Evolutionary conservation across 2,888 invertebrate genomes (phyloP).

Genomic region (Aphidius colemani): DNA sequence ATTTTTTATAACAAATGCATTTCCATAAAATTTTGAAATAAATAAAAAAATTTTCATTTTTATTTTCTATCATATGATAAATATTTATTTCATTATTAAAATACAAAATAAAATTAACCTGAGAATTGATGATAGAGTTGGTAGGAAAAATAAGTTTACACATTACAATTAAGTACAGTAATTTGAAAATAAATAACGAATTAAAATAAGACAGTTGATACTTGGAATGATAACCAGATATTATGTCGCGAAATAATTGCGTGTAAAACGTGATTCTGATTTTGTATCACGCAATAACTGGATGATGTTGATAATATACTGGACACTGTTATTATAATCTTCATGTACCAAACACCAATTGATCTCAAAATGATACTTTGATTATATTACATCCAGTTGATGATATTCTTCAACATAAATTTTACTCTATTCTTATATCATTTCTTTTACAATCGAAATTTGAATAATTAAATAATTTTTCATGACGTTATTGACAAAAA

Average conservation of each 20-base stretch:
- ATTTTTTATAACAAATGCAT: neutral
- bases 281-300: conserved; percentile 16
- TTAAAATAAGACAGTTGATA: conserved; percentile 39
- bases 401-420: too few relatives aligned
- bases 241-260: conserved; percentile 44
- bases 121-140: too few relatives aligned
- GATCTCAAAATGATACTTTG: neutral
- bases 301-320: too few relatives aligned
- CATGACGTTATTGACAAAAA: too few relatives aligned
- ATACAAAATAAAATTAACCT: too few relatives aligned
- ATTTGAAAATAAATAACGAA: conserved; percentile 10
- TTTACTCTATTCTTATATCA: too few relatives aligned
- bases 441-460: too few relatives aligned
- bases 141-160: too few relatives aligned
- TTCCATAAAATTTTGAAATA: neutral
- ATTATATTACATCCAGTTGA: neutral
- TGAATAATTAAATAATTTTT: too few relatives aligned
- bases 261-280: conserved; percentile 14
- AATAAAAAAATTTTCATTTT: neutral
- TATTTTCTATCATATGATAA: neutral
- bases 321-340: too few relatives aligned
- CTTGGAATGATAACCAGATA: conserved; percentile 42
- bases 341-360: too few relatives aligned
- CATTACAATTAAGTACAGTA: neutral
- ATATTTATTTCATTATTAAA: too few relatives aligned